A percentile compares a stretch with the other conserved stretches of the same genome.
Conservation (phyloP, 2,797 vertebrate species). For the Sebastes iracundus region DNA sequence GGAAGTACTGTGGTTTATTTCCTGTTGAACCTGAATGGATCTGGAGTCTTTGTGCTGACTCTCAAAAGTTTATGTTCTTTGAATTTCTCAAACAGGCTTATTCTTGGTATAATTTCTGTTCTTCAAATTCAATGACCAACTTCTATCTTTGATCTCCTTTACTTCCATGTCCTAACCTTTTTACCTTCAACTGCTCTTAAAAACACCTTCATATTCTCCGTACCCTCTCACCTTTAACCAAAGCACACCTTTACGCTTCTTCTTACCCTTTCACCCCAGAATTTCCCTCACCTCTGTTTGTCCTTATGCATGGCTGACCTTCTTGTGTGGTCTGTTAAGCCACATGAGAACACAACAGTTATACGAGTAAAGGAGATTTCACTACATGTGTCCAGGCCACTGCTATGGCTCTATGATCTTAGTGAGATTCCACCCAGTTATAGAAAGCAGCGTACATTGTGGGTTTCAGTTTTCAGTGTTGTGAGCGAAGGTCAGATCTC, state of each 20-base stretch:
- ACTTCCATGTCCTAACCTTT: conserved; percentile 47
- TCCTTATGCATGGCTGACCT: conserved; percentile 53
- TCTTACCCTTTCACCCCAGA: conserved; percentile 48
- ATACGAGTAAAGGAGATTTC: not conserved
- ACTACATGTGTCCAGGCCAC: not conserved
- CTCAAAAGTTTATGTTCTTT: conserved; percentile 40
- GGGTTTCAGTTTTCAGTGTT: conserved; percentile 8
- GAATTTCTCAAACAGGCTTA: conserved; percentile 34
- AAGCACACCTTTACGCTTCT: conserved; percentile 17
- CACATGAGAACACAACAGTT: not conserved
- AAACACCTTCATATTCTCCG: conserved; percentile 32
- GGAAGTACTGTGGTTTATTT: conserved; percentile 37
- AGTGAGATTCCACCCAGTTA: not conserved
- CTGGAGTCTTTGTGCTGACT: conserved; percentile 59
- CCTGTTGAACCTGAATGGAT: conserved; percentile 47
- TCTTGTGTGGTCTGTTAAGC: conserved; percentile 28
- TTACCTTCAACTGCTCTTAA: conserved; percentile 38
- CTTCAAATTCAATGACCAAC: conserved; percentile 33
- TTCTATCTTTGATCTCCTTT: conserved; percentile 30
- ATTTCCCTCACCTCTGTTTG: conserved; percentile 55
- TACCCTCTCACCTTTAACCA: conserved; percentile 62
- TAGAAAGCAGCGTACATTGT: not conserved
- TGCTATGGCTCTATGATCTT: not conserved
- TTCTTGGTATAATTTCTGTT: conserved; percentile 34
- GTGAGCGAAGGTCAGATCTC: conserved; percentile 44